phyloP scores from a whole-genome alignment of 2,797 vertebrate genomes.

The Bryconaethiops microstoma region DNA sequence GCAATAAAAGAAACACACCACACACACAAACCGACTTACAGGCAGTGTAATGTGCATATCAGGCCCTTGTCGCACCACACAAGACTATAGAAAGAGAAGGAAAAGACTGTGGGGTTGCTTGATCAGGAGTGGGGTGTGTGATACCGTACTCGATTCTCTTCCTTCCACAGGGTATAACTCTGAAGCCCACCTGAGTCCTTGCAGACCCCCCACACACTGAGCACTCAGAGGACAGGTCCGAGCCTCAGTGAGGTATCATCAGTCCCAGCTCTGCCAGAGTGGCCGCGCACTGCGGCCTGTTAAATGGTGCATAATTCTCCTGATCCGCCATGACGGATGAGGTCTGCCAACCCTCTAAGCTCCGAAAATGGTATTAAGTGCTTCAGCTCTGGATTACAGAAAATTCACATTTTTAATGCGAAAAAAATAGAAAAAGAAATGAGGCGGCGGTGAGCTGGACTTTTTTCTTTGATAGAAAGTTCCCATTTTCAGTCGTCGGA shows the following conservation, averaged over 20 bases:
- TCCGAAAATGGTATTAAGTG: conserved; percentile 60
- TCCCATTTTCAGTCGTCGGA: neutral
- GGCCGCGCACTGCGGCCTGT: conserved; percentile 49
- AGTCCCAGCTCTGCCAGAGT: neutral
- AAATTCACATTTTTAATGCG: conserved; percentile 53
- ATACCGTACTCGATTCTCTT: conserved; percentile 21
- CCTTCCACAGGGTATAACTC: conserved; percentile 26
- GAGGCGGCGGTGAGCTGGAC: neutral
- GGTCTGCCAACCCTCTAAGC: conserved; percentile 56
- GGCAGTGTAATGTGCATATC: conserved; percentile 2
- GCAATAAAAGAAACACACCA: no score
- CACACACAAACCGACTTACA: neutral
- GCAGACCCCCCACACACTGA: conserved; percentile 2
- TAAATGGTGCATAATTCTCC: conserved; percentile 65
- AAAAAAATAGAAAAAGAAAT: conserved; percentile 28
- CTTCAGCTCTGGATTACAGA: conserved; percentile 55
- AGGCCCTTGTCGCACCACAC: neutral
- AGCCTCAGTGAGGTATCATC: neutral
- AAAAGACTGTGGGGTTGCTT: neutral
- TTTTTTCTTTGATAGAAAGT: conserved; percentile 33
- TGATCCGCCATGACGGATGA: conserved; percentile 63
- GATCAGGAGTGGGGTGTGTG: conserved; percentile 26
- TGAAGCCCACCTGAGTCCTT: conserved; percentile 13
- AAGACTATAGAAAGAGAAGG: neutral
- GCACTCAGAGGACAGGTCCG: neutral